phyloP scores from a whole-genome alignment of 2,797 vertebrate genomes.

The Cynopterus sphinx region DNA sequence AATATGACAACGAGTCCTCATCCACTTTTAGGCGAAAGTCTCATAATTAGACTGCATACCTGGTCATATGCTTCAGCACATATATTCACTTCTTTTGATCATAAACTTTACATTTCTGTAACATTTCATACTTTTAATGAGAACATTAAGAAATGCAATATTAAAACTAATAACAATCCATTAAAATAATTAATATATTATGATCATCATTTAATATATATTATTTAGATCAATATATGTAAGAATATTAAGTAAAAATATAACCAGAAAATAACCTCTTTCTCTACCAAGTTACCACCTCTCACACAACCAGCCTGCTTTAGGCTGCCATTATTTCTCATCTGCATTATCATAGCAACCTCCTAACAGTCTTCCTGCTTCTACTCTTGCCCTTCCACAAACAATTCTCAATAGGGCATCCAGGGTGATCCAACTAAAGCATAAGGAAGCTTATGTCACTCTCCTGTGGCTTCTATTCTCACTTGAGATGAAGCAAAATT shows the following conservation, averaged over 20 bases:
- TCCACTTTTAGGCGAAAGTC: background rate
- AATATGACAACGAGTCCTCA: background rate
- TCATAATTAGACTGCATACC: background rate
- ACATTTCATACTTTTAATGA: background rate
- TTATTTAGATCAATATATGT: background rate
- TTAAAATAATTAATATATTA: background rate
- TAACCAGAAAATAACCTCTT: background rate
- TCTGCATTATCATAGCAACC: background rate
- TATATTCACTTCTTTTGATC: background rate
- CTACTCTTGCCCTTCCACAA: background rate
- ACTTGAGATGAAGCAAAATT: background rate
- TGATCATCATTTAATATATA: background rate
- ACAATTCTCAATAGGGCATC: background rate
- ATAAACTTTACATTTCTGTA: background rate
- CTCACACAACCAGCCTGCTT: background rate
- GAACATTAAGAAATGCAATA: background rate
- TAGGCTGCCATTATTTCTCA: background rate
- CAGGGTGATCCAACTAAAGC: background rate
- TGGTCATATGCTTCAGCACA: background rate
- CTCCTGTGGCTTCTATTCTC: background rate
- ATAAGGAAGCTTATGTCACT: background rate
- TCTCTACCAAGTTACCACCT: background rate
- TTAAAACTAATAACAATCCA: background rate
- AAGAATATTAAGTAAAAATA: background rate
- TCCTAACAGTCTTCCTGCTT: background rate